phyloP scores from a whole-genome alignment of 2,113 vertebrate species.

The Trachemys scripta region DNA sequence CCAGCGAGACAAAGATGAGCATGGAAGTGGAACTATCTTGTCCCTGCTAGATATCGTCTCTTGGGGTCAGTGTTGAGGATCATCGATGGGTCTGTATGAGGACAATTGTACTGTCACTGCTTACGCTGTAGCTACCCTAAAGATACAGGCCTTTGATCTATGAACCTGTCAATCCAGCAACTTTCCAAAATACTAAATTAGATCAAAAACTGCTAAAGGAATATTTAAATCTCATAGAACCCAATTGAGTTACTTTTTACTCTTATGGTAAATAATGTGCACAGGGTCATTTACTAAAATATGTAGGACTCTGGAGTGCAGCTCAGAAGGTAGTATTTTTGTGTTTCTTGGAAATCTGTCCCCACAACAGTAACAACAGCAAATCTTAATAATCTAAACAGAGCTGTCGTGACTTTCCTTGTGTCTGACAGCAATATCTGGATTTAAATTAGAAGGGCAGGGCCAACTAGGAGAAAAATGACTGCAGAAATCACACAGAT shows the following conservation, averaged over 20 bases:
- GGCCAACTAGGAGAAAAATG: background rate
- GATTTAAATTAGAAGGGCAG: background rate
- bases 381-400: background rate
- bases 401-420: background rate
- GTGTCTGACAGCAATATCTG: rapidly evolving
- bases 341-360: background rate
- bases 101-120: background rate
- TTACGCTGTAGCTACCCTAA: background rate
- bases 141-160: background rate
- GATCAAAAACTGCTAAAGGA: constrained; percentile 66
- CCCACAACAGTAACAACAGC: background rate
- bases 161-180: constrained; percentile 41
- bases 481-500: background rate
- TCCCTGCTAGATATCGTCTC: background rate
- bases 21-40: background rate
- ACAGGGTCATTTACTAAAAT: constrained; percentile 62
- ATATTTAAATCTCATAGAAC: constrained; percentile 63
- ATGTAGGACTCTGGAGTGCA: background rate
- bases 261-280: constrained; percentile 47
- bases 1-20: background rate
- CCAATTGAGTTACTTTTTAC: constrained; percentile 64
- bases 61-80: background rate
- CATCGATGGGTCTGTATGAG: background rate
- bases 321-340: constrained; percentile 25
- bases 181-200: constrained; percentile 56